Conservation (phyloP, 1,140 invertebrate genomes). For the Diorhabda elongata region DNA sequence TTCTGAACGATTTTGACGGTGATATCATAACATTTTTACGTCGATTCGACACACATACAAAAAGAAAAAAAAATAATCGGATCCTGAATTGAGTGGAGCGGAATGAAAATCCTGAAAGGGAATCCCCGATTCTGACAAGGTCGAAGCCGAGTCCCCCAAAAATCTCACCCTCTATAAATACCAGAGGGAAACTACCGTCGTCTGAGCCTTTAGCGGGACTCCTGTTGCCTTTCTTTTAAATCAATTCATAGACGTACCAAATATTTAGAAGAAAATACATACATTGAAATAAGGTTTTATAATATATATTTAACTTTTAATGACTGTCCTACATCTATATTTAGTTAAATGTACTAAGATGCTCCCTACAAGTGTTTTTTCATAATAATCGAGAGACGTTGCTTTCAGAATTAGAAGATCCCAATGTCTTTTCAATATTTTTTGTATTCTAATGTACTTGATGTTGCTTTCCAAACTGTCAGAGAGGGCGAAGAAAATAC, state of each 20-base stretch:
- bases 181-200: conserved; percentile 12
- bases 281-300: too few species aligned
- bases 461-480: too few species aligned
- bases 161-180: conserved; percentile 12
- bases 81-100: conserved; percentile 9
- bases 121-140: conserved; percentile 18
- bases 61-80: conserved; percentile 13
- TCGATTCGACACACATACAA: conserved; percentile 18
- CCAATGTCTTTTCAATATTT: too few species aligned
- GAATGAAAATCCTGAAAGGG: conserved; percentile 9
- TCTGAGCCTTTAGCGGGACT: conserved; percentile 12
- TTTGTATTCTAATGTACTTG: too few species aligned
- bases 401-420: too few species aligned
- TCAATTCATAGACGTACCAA: not conserved
- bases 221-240: conserved; percentile 14
- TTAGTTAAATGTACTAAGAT: too few species aligned
- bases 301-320: too few species aligned
- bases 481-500: too few species aligned
- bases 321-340: too few species aligned
- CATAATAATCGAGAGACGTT: too few species aligned
- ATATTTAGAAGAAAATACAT: too few species aligned
- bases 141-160: conserved; percentile 18
- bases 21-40: conserved; percentile 21
- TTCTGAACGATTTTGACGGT: conserved; percentile 16
- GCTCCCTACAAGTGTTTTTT: too few species aligned